Percentiles rank a stretch among this genome's conserved stretches.
Conservation (phyloP, 1,140 invertebrate species). For the Dendroctonus valens region DNA sequence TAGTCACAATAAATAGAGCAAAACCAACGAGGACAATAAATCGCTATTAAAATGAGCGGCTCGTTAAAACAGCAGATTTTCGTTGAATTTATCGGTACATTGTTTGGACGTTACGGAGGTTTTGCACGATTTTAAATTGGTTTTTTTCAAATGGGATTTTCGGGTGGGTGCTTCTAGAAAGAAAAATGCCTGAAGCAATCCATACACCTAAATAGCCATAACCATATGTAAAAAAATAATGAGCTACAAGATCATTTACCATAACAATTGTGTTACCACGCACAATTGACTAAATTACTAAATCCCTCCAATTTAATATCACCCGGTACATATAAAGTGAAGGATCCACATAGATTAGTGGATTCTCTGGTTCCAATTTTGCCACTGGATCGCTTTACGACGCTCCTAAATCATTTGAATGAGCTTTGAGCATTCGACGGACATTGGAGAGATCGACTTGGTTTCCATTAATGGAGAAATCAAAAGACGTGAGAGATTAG, state of each 20-base stretch:
- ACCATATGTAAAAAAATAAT: neutral
- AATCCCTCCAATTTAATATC: neutral
- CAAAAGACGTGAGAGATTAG: constrained; percentile 24
- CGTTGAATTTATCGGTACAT: neutral
- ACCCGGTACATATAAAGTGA: neutral
- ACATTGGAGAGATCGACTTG: constrained; percentile 2
- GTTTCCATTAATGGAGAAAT: constrained; percentile 23
- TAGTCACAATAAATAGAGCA: constrained; percentile 1
- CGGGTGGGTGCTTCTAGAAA: neutral
- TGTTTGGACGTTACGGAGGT: neutral
- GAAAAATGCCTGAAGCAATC: neutral
- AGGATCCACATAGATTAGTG: neutral
- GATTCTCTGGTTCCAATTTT: neutral
- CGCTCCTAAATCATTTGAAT: constrained; percentile 16
- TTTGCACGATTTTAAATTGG: neutral
- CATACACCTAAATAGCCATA: neutral
- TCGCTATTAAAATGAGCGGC: neutral
- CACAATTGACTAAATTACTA: neutral
- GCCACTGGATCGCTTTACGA: neutral
- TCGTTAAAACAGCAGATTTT: neutral
- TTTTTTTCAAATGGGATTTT: neutral
- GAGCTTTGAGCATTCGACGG: neutral
- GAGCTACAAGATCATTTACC: neutral
- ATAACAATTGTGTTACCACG: neutral
- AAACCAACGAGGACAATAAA: neutral